Percentiles rank a stretch among this genome's conserved stretches.
Conservation (phyloP, 2,113 vertebrate genomes). For the Xenopus tropicalis region DNA sequence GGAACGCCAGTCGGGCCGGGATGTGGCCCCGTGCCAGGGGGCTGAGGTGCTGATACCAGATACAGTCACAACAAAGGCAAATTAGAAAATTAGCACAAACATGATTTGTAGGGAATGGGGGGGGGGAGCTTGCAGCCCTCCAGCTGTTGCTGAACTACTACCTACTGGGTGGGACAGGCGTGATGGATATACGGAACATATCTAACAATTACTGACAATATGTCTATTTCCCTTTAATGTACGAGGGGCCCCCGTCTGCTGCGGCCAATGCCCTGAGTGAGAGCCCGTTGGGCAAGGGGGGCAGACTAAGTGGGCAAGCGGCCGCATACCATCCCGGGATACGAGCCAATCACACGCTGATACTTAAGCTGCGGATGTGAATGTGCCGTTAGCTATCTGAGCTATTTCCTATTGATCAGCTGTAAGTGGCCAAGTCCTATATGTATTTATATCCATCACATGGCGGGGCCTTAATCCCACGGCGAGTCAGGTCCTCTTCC, state of each 20-base stretch:
- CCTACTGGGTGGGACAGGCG: too few relatives aligned
- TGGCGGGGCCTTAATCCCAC: constrained; percentile 20
- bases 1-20: constrained; percentile 30
- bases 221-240: too few relatives aligned
- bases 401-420: constrained; percentile 40
- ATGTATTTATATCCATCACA: constrained; percentile 10
- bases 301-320: too few relatives aligned
- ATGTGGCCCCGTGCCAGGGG: constrained; percentile 27
- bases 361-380: constrained; percentile 36
- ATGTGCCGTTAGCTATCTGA: constrained; percentile 29
- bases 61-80: constrained; percentile 39
- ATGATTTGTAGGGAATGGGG: constrained; percentile 24
- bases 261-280: too few relatives aligned
- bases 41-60: constrained; percentile 13
- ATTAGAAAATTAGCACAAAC: constrained; percentile 31
- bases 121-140: too few relatives aligned
- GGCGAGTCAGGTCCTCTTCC: constrained; percentile 8
- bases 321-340: constrained; percentile 31
- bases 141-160: too few relatives aligned
- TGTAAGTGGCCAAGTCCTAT: constrained; percentile 11
- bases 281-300: too few relatives aligned
- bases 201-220: too few relatives aligned
- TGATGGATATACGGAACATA: too few relatives aligned
- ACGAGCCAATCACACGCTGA: constrained; percentile 18
- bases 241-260: too few relatives aligned